Evolutionary conservation across 2,113 vertebrate species (phyloP).

Genomic region (Chaetodon auriga): DNA sequence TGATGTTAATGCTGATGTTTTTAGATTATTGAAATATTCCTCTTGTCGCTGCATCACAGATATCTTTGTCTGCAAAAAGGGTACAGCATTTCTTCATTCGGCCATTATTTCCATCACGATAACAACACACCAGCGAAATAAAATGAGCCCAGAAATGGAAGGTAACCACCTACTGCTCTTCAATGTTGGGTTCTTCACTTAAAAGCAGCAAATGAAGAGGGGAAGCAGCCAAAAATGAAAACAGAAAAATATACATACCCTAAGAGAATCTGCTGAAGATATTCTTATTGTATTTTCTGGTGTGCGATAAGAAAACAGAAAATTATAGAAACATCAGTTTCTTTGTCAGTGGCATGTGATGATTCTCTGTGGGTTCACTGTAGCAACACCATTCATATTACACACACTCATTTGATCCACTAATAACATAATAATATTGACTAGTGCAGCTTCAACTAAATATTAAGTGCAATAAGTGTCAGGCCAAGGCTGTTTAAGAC

Average conservation of each 20-base stretch:
- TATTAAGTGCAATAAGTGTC: not conserved
- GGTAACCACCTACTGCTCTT: not conserved
- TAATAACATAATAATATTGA: not conserved
- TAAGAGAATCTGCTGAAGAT: not conserved
- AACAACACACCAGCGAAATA: not conserved
- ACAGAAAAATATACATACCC: not conserved
- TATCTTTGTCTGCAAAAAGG: not conserved
- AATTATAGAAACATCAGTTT: too few species aligned
- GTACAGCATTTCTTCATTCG: not conserved
- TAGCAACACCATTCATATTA: not conserved
- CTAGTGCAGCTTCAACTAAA: not conserved
- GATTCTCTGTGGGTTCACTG: too few species aligned
- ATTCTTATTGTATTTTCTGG: not conserved
- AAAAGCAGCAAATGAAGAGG: not conserved
- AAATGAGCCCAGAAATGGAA: not conserved
- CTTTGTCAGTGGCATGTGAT: too few species aligned
- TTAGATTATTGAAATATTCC: constrained; percentile 16
- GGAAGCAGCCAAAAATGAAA: not conserved
- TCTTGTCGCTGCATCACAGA: not conserved
- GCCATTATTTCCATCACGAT: constrained; percentile 21
- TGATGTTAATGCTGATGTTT: constrained; percentile 7
- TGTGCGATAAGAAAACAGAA: not conserved
- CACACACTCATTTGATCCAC: not conserved
- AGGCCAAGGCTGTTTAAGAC: not conserved
- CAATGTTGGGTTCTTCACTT: not conserved